These are phyloP conservation scores for Pedetes capensis DNA, from an alignment of 2,113 vertebrate species.

Conservation along the genomic window DNA sequence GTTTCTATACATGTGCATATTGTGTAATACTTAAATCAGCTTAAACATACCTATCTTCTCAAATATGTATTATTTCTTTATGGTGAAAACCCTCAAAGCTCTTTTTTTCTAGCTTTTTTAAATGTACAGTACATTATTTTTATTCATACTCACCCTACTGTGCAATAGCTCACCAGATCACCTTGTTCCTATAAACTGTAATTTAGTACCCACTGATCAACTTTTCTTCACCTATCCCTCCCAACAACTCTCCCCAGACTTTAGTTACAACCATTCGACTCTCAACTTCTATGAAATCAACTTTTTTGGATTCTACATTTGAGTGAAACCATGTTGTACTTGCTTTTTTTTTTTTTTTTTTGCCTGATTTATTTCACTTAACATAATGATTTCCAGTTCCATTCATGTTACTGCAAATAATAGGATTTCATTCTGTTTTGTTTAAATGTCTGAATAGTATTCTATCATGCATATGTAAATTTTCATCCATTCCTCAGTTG, in stretches of 20 bases:
- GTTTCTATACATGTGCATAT: not conserved
- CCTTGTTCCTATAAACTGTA: not conserved
- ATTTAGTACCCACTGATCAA: not conserved
- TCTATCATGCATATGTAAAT: too few species aligned
- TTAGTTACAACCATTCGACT: too few species aligned
- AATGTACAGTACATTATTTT: not conserved
- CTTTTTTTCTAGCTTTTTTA: not conserved
- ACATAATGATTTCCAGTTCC: not conserved
- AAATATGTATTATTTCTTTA: not conserved
- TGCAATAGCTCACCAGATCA: not conserved
- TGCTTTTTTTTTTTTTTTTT: not conserved
- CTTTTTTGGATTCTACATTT: not conserved
- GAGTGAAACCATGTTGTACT: not conserved
- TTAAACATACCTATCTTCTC: not conserved
- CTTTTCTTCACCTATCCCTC: not conserved
- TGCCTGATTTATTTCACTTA: not conserved
- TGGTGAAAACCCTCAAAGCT: not conserved
- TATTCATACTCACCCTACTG: not conserved
- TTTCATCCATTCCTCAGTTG: not conserved
- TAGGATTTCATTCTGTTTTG: not conserved
- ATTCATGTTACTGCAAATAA: not conserved
- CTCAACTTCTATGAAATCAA: not conserved
- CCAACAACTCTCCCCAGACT: not conserved
- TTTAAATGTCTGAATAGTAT: too few species aligned
- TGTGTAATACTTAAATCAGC: not conserved